Percentiles rank a stretch among this genome's conserved stretches.
Evolutionary conservation across 2,888 invertebrate species (phyloP).

Genomic region (Rhopalosiphum nymphaeae): DNA sequence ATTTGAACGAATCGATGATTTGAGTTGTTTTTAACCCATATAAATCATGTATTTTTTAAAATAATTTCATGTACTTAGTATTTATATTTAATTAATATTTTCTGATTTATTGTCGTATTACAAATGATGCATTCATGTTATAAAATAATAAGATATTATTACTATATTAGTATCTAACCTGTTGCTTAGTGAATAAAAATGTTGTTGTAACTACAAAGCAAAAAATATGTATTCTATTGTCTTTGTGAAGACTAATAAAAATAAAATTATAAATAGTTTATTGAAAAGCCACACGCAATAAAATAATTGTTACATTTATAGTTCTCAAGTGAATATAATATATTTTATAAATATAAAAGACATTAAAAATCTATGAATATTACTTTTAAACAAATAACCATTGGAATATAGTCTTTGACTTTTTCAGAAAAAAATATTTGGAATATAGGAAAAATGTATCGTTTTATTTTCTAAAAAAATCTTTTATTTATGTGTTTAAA

Average conservation of each 20-base stretch:
- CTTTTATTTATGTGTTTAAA: constrained; percentile 50
- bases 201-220: neutral
- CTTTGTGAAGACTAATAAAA: neutral
- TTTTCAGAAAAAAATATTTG: neutral
- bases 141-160: neutral
- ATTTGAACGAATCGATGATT: neutral
- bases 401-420: neutral
- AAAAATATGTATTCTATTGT: neutral
- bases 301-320: neutral
- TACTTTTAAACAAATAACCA: neutral
- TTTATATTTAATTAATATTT: constrained; percentile 5
- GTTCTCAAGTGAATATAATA: neutral
- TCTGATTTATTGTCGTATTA: neutral
- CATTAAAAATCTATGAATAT: neutral
- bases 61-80: neutral
- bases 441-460: neutral
- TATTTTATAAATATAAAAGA: neutral
- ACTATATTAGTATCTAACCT: constrained; percentile 34
- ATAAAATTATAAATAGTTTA: neutral
- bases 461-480: constrained; percentile 15
- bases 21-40: neutral
- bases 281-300: constrained; percentile 7
- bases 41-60: neutral
- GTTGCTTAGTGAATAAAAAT: constrained; percentile 23
- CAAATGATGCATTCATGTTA: neutral